phyloP scores from a whole-genome alignment of 2,797 vertebrate species.

The Lerista edwardsae region DNA sequence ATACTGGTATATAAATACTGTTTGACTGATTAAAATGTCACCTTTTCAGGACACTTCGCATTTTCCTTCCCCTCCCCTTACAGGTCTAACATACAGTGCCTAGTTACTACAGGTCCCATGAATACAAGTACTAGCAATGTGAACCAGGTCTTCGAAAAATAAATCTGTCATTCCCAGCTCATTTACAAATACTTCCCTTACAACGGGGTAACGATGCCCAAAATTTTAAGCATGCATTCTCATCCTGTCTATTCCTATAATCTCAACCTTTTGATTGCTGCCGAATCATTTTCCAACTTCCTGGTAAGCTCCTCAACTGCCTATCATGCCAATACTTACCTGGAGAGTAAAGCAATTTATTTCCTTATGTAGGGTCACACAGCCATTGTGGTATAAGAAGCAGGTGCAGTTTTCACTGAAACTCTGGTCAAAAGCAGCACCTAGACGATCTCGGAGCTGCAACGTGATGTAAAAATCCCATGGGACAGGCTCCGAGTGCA shows the following conservation, averaged over 20 bases:
- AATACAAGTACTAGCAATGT: neutral
- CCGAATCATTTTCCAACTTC: neutral
- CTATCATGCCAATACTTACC: conserved; percentile 63
- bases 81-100: neutral
- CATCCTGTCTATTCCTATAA: neutral
- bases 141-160: neutral
- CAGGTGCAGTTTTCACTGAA: conserved; percentile 73
- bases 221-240: neutral
- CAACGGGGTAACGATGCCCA: neutral
- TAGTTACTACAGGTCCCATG: neutral
- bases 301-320: neutral
- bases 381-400: conserved; percentile 78
- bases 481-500: conserved; percentile 76
- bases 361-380: conserved; percentile 70
- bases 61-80: neutral
- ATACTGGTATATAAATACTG: no score
- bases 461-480: conserved; percentile 83
- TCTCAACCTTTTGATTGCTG: neutral
- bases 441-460: conserved; percentile 76
- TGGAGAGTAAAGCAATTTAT: conserved; percentile 68
- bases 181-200: neutral
- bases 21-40: no score
- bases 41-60: no score
- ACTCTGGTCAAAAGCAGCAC: conserved; percentile 67
- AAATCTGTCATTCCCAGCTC: no score